phyloP scores from a whole-genome alignment of 2,797 vertebrate genomes.

The Spea hammondii region DNA sequence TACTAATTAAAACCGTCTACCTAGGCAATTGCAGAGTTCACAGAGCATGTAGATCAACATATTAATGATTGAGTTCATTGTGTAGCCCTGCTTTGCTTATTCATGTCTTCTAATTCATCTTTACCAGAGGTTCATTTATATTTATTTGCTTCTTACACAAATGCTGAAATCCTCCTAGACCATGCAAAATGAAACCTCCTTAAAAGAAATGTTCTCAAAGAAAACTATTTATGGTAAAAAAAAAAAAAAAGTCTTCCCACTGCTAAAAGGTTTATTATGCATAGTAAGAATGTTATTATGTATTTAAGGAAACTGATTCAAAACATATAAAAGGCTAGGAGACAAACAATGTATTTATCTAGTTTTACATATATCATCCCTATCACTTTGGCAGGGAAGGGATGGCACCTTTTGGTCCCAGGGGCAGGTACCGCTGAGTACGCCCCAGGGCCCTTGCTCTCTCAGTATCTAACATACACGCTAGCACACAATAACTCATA shows the following conservation, averaged over 20 bases:
- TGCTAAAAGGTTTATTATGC: no score
- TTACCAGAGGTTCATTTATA: conserved; percentile 50
- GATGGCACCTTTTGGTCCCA: no score
- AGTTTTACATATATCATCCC: no score
- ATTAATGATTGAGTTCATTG: conserved; percentile 51
- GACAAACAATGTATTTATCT: no score
- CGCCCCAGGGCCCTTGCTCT: no score
- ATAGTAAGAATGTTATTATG: no score
- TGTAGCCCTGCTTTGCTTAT: conserved; percentile 56
- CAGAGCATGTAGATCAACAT: conserved; percentile 60
- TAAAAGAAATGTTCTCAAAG: not conserved
- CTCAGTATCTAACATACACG: no score
- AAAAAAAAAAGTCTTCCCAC: not conserved
- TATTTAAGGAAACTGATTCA: no score
- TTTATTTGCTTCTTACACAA: conserved; percentile 41
- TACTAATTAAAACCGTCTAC: conserved; percentile 67
- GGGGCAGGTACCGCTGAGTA: no score
- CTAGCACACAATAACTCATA: no score
- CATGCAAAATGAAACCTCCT: conserved; percentile 8
- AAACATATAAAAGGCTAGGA: no score
- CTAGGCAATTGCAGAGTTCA: conserved; percentile 66
- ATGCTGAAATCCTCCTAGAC: conserved; percentile 46
- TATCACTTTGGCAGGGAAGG: no score
- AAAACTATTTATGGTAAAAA: not conserved
- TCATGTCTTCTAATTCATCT: conserved; percentile 56